Percentiles rank a stretch among this genome's conserved stretches.
Evolutionary conservation across 2,113 vertebrate genomes (phyloP).

Genomic region (Cricetomys ansorgei): DNA sequence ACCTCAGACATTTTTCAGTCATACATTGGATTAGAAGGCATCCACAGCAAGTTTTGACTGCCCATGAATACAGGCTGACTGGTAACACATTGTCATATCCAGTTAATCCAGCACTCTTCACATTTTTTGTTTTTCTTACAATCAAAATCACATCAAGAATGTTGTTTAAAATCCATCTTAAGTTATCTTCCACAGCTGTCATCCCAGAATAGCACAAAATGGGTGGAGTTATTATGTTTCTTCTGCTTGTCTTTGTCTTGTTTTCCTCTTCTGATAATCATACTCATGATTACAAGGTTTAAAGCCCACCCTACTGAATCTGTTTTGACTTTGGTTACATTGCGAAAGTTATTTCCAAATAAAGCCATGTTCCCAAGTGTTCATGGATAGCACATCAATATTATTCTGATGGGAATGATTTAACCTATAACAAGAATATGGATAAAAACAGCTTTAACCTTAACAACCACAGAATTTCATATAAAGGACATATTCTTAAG

Average conservation of each 20-base stretch:
- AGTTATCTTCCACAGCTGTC: background rate
- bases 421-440: background rate
- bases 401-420: background rate
- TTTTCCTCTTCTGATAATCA: background rate
- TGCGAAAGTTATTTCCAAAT: background rate
- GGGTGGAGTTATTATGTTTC: background rate
- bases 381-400: background rate
- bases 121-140: conserved; percentile 27
- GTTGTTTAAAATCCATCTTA: background rate
- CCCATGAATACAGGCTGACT: background rate
- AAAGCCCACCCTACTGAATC: background rate
- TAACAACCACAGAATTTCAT: background rate
- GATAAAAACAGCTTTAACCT: background rate
- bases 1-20: background rate
- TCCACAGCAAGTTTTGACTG: too few relatives aligned
- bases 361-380: background rate
- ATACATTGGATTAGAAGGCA: conserved; percentile 1
- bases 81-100: conserved; percentile 28
- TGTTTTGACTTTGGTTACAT: background rate
- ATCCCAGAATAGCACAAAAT: background rate
- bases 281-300: background rate
- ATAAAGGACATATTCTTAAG: background rate
- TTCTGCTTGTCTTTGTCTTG: background rate
- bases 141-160: background rate
- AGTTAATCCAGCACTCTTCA: background rate